Percentiles rank a stretch among this genome's conserved stretches.
phyloP scores from a whole-genome alignment of 2,797 vertebrate species.

The Pterois miles region DNA sequence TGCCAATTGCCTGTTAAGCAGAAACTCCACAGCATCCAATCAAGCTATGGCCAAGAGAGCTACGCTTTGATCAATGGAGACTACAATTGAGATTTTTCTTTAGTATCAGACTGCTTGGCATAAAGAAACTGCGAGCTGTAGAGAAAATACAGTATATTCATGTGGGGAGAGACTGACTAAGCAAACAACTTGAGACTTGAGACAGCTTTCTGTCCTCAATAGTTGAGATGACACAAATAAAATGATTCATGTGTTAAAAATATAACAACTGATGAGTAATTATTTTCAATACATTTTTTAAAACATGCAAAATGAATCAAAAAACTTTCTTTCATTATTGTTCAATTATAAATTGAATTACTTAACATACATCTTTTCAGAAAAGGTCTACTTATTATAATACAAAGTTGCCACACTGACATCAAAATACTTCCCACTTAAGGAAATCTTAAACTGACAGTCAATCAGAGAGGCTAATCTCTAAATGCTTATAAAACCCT shows the following conservation, averaged over 20 bases:
- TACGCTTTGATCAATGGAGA: conserved; percentile 66
- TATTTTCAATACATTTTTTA: background rate
- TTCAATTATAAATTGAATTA: background rate
- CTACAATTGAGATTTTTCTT: conserved; percentile 48
- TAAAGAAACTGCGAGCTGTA: conserved; percentile 25
- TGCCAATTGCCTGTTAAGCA: conserved; percentile 71
- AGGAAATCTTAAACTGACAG: background rate
- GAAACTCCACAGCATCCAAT: conserved; percentile 67
- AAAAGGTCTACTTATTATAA: background rate
- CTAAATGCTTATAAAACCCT: background rate
- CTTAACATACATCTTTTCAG: background rate
- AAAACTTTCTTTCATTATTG: background rate
- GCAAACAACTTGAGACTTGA: conserved; percentile 8
- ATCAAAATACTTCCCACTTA: background rate
- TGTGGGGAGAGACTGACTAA: conserved; percentile 7
- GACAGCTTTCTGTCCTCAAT: background rate
- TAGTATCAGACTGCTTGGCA: conserved; percentile 12
- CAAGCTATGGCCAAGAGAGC: conserved; percentile 50
- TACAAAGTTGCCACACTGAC: background rate
- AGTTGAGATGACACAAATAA: conserved; percentile 1
- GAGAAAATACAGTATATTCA: conserved; percentile 29
- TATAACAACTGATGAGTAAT: background rate
- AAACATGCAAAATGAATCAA: background rate
- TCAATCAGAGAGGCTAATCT: background rate
- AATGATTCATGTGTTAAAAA: background rate